Evolutionary conservation across 1,140 invertebrate species (phyloP).

Genomic region (Dryas iulia): DNA sequence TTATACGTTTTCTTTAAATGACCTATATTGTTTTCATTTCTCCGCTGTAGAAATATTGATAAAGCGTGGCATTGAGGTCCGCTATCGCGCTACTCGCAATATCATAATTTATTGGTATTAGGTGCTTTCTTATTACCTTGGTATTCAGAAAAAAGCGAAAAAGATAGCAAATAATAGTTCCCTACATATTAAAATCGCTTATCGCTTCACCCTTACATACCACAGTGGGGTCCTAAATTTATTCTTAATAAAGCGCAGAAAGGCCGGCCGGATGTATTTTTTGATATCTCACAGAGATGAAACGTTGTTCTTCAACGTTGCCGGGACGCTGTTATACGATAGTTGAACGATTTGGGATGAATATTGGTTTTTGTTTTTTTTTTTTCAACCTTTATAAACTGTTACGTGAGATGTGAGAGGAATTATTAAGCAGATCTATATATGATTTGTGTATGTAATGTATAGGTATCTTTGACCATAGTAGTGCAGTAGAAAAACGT

Average conservation of each 20-base stretch:
- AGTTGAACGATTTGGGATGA: constrained; percentile 34
- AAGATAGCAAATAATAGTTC: not conserved
- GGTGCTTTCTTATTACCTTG: too few species aligned
- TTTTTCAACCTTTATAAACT: not conserved
- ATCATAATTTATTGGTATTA: too few species aligned
- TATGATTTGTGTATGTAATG: not conserved
- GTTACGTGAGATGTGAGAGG: not conserved
- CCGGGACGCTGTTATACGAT: constrained; percentile 31
- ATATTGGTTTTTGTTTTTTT: not conserved
- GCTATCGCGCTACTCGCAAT: too few species aligned
- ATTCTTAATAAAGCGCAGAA: constrained; percentile 76
- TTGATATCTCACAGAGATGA: constrained; percentile 70
- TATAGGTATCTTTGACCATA: too few species aligned
- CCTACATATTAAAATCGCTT: not conserved
- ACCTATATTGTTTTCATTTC: too few species aligned
- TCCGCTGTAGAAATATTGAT: too few species aligned
- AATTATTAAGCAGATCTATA: not conserved
- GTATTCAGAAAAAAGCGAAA: too few species aligned
- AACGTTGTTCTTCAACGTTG: constrained; percentile 47
- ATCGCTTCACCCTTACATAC: not conserved
- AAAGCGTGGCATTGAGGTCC: too few species aligned
- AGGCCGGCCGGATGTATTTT: constrained; percentile 71
- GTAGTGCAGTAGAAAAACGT: too few species aligned
- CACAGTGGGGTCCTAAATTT: constrained; percentile 59
- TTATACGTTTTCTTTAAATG: too few species aligned